Evolutionary conservation across 2,113 vertebrate genomes (phyloP), one percentile per base, ranked within the genome.

Genomic region (Heloderma charlesbogerti): DNA sequence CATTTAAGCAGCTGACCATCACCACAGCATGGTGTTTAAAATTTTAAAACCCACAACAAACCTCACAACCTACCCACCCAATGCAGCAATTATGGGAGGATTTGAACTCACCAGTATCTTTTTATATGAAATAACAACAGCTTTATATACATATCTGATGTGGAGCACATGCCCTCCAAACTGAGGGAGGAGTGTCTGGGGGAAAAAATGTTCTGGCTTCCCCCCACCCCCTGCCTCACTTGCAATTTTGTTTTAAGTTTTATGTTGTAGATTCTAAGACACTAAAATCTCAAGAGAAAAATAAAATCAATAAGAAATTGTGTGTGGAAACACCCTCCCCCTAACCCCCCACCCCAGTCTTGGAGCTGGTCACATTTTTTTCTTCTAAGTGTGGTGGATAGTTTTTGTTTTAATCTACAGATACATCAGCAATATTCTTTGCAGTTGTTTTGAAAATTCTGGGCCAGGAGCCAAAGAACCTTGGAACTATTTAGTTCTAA

Each of bases 81-180:
- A 74, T 12, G 43, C 22, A 37, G 45, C n/a, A 79, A 54, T 85
- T 78, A 69, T 78, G 74, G 89, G 60, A 86, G 63, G 74, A 86
- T 86, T 66, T 69, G 69, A 67, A 45, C 45, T 83, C 90, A 67
- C 79, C 45, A 54, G 43, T 18, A 78, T 78, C 71, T 78, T 88
- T 79, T 79, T 71, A 88, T 57, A 85, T 84, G 72, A 88, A 88
- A 88, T 77, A 71, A 91, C 79, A 91, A 79, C 89, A 60, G 71
- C 80, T 88, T 84, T 90, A 80, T 90, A 90, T 86, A 90, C 89
- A 90, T 80, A 86, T 90, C 75, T 86, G 89, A 90, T 80, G 84
- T 60, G 75, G 75, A 86, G 75, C 75, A 90, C 84, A 86, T 86
- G 75, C 27, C 63, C 84, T 80, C 57, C 63, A 86, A 90, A 67